Base-by-base conservation (phyloP, 1,140 invertebrate genomes). In the Probaryconus sp. region DNA sequence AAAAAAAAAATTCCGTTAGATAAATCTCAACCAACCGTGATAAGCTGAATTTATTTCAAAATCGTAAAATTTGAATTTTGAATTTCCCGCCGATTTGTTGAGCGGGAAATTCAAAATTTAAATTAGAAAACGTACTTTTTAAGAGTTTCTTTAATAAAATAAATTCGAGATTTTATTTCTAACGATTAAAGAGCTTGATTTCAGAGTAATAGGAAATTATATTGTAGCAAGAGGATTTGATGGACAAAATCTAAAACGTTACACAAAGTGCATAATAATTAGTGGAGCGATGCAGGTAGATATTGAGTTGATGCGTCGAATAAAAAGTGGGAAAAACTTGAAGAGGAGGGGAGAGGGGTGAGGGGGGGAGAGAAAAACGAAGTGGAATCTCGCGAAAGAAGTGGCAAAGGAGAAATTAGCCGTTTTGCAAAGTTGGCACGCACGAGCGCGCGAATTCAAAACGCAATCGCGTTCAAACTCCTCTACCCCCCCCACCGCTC, bases 371-470 rank as follows among this genome's bases (percentile, higher is more conserved):
- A 14, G 42, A 67, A 73, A 67, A 67, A 72, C 37, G 56, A 72
- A 51, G 60, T 35, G 60, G 45, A 70, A 53, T 58, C 30, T 48
- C 17, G 48, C 5, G 21, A 72, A 55, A 61, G 30, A 56, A 74
- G 63, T 35, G 61, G 55, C 61, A 48, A 55, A 40, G 37, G 42
- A 33, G 42, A 70, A 75, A 75, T 70, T 64, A 75, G 53, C 58
- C 65, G 60, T 75, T 75, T 70, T 42, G 65, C 58, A 47, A 75
- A 75, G 72, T 75, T 70, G 63, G 65, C 72, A 75, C 65, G 72
- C 72, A 75, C 72, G 65, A 70, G 53, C 60, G 51, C 65, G 65
- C 64, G 60, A 75, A 69, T 70, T 70, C 65, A 75, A 75, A 75
- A 69, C 48, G 65, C 72, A 68, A 75, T 67, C 31, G 67, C 45